Evolutionary conservation across 1,140 invertebrate genomes (phyloP), one percentile per base, ranked within the genome.

Genomic region (Uloborus diversus): DNA sequence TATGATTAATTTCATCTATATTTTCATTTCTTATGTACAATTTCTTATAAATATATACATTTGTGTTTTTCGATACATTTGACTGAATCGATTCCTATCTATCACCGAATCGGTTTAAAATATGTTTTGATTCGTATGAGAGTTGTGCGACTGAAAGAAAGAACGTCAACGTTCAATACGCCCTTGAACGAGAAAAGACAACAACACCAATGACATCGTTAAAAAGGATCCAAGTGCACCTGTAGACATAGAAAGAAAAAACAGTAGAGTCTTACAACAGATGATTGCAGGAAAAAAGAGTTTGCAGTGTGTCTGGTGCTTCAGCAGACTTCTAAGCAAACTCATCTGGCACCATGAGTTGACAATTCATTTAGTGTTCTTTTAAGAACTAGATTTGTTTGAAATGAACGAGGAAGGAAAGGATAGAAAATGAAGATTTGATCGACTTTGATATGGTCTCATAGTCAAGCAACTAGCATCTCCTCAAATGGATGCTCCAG

Each of bases 81-180:
- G n/a, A n/a, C n/a, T n/a, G n/a, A n/a, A n/a, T n/a, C n/a, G n/a
- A n/a, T n/a, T n/a, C n/a, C 61, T 37, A 37, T 53, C 1, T 64
- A 76, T 79, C 75, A 79, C 75, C 75, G 75, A 79, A 79, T 79
- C 75, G 75, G 75, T 68, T 79, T 69, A 79, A 79, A 79, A 69
- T 49, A 13, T n/a, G 61, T 53, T 66, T 79, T 61, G 62, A 68
- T 69, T 79, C 17, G 27, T 78, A 47, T 56, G 47, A 62, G 33
- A 75, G 9, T 61, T 11, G 53, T 62, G 57, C 70, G 53, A 61
- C 35, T 62, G 14, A 75, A 75, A 62, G 11, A 23, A 64, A 75
- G 37, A 20, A 42, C 69, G 30, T 17, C 25, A 33, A 61, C 35
- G 37, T 49, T 62, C 57, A 23, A 59, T 51, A 76, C 23, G 30